phyloP scores from a whole-genome alignment of 2,113 vertebrate genomes.

The Holacanthus passer region DNA sequence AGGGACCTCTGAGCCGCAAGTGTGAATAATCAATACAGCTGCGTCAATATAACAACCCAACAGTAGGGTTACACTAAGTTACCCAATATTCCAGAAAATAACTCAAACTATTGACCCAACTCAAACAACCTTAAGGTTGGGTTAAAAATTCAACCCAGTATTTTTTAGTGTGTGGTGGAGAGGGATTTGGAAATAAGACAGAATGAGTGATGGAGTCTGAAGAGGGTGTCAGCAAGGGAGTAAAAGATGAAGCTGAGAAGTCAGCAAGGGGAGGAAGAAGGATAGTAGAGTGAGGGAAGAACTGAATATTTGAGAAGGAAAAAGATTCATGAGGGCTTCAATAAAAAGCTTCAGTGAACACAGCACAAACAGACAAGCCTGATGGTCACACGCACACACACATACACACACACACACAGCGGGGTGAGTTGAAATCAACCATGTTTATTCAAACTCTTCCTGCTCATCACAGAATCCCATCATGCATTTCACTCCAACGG shows the following conservation, averaged over 20 bases:
- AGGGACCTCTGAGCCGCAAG: too few relatives aligned
- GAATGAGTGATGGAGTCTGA: slow-evolving; percentile 47
- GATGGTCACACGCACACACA: slow-evolving; percentile 39
- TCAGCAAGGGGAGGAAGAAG: slow-evolving; percentile 24
- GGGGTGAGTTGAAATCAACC: slow-evolving; percentile 53
- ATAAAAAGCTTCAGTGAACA: slow-evolving; percentile 79
- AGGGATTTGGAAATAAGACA: slow-evolving; percentile 35
- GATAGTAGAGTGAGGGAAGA: neutral
- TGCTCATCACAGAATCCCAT: slow-evolving; percentile 76
- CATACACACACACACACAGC: slow-evolving; percentile 34
- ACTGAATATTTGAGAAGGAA: slow-evolving; percentile 68
- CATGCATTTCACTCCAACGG: slow-evolving; percentile 77
- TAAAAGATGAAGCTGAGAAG: slow-evolving; percentile 41
- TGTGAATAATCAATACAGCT: too few relatives aligned
- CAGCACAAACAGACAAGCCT: slow-evolving; percentile 61
- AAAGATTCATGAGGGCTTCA: slow-evolving; percentile 76
- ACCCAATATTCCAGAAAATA: too few relatives aligned
- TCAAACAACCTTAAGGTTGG: too few relatives aligned
- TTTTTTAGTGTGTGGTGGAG: neutral
- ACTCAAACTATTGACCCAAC: too few relatives aligned
- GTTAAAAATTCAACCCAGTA: too few relatives aligned
- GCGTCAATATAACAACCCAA: too few relatives aligned
- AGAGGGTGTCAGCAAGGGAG: slow-evolving; percentile 38
- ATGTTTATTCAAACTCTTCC: slow-evolving; percentile 77
- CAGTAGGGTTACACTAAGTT: too few relatives aligned